Evolutionary conservation across 2,797 vertebrate species (phyloP).

Genomic region (Semotilus atromaculatus): DNA sequence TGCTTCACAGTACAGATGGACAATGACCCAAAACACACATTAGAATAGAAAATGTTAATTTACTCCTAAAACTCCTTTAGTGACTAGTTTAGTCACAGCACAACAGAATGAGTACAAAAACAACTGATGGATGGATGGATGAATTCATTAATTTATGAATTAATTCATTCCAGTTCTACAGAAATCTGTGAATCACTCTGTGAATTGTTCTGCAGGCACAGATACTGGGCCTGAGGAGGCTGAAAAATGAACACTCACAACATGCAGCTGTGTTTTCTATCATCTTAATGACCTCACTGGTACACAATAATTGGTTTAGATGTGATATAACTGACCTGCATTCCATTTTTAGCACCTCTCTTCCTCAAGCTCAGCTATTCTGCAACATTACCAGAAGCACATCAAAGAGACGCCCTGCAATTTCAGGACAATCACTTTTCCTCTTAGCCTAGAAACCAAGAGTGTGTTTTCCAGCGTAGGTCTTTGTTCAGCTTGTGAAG

Average conservation of each 20-base stretch:
- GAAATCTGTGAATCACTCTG: conserved; percentile 18
- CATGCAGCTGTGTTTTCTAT: neutral
- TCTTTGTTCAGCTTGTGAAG: conserved; percentile 43
- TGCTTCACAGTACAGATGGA: too few species aligned
- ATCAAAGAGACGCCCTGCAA: conserved; percentile 4
- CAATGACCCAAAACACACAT: too few species aligned
- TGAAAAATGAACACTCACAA: neutral
- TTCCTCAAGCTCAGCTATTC: conserved; percentile 28
- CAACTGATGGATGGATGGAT: too few species aligned
- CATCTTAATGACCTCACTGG: conserved; percentile 8
- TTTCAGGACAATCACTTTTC: conserved; percentile 22
- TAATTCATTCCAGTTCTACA: neutral
- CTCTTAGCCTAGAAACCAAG: conserved; percentile 17
- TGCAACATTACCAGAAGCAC: neutral
- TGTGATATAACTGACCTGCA: conserved; percentile 5
- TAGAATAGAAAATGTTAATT: too few species aligned
- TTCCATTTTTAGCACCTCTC: conserved; percentile 27
- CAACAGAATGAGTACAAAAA: too few species aligned
- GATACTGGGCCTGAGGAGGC: neutral
- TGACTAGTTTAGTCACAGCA: too few species aligned
- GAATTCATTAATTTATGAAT: neutral
- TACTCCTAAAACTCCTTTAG: too few species aligned
- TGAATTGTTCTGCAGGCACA: neutral
- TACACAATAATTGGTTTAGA: conserved; percentile 14
- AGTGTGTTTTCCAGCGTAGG: conserved; percentile 29